Percentiles rank a stretch among this genome's conserved stretches.
phyloP scores from a whole-genome alignment of 2,113 vertebrate genomes.

The Acrocephalus kingi region DNA sequence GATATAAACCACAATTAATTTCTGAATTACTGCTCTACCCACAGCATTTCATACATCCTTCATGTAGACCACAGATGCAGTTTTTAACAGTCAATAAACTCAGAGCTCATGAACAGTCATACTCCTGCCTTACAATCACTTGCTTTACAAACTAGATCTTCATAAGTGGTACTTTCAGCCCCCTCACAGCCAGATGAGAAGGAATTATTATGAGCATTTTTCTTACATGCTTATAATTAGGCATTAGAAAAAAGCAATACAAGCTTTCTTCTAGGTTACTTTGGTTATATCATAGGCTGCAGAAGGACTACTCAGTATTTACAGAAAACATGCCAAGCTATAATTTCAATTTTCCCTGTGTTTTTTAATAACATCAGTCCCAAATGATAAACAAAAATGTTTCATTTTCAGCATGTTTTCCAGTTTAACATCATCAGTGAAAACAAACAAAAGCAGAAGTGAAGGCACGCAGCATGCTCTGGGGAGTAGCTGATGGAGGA shows the following conservation, averaged over 20 bases:
- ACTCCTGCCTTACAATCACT: conserved; percentile 4
- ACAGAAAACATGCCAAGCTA: conserved; percentile 20
- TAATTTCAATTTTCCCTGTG: not conserved
- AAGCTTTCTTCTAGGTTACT: conserved; percentile 22
- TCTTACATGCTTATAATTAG: conserved; percentile 52
- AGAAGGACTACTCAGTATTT: conserved; percentile 1
- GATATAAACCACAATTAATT: not conserved
- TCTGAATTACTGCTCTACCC: not conserved
- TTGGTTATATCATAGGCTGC: not conserved
- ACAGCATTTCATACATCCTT: not conserved
- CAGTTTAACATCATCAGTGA: not conserved
- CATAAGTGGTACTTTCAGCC: conserved; percentile 30
- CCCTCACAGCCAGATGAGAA: conserved; percentile 6
- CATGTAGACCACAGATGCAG: not conserved
- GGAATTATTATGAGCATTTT: conserved; percentile 35
- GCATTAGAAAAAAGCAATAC: conserved; percentile 1
- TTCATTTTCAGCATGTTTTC: not conserved
- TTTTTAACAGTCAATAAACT: conserved; percentile 14
- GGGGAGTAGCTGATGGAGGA: not conserved
- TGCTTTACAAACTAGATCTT: conserved; percentile 26
- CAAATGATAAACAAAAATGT: not conserved
- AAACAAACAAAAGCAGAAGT: not conserved
- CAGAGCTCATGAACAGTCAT: conserved; percentile 38
- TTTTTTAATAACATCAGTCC: conserved; percentile 22
- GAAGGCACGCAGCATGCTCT: not conserved